These are phyloP conservation scores for Saccopteryx leptura DNA, from an alignment of 2,113 vertebrate species.

Conservation along the genomic window DNA sequence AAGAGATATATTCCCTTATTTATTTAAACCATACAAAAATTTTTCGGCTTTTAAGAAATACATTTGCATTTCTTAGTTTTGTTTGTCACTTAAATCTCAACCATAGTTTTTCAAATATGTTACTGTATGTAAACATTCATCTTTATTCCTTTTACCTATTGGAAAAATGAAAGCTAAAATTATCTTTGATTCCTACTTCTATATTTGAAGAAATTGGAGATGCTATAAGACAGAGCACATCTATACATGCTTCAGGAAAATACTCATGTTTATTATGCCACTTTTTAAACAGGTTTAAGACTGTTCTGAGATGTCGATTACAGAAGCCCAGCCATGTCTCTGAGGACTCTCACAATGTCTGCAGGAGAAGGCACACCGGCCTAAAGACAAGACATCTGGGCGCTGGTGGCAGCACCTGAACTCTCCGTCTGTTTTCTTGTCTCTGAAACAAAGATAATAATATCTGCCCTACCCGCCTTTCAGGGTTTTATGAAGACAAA, in stretches of 20 bases:
- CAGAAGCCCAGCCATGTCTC: neutral
- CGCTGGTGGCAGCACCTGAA: neutral
- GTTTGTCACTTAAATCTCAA: constrained; percentile 16
- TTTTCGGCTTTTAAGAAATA: constrained; percentile 32
- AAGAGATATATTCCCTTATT: constrained; percentile 37
- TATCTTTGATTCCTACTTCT: constrained; percentile 31
- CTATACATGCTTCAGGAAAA: neutral
- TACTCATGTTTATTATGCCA: neutral
- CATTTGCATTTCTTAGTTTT: constrained; percentile 25
- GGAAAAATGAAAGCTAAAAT: neutral
- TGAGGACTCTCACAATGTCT: neutral
- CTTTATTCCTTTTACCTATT: constrained; percentile 26
- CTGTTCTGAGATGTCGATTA: neutral
- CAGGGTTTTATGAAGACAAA: neutral
- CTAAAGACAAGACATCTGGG: neutral
- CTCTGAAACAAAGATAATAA: neutral
- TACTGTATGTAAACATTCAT: constrained; percentile 1
- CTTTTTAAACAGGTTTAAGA: constrained; percentile 32
- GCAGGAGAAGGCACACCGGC: neutral
- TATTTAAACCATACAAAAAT: neutral
- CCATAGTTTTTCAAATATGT: constrained; percentile 30
- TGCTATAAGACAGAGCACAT: neutral
- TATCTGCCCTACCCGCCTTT: neutral
- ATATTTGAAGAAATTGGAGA: neutral
- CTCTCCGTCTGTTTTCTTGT: neutral